Conservation (phyloP, 2,113 vertebrate genomes). For the Cyprinodon tularosa region DNA sequence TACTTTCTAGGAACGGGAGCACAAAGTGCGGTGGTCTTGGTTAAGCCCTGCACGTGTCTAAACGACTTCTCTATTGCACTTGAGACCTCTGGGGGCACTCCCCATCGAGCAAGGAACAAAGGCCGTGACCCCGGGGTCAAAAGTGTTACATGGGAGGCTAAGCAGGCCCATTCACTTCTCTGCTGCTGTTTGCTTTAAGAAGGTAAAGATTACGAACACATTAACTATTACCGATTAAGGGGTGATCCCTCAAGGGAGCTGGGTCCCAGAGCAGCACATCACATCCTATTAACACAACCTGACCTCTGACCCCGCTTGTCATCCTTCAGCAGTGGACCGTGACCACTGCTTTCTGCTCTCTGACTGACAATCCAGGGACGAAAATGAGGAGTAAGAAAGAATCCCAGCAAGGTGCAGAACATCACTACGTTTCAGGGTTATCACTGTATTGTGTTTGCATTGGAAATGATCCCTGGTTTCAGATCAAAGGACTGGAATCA, state of each 20-base stretch:
- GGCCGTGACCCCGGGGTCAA: slow-evolving; percentile 88
- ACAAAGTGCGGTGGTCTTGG: slow-evolving; percentile 65
- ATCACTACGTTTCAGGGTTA: not conserved
- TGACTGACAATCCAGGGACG: slow-evolving; percentile 8
- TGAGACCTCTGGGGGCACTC: slow-evolving; percentile 87
- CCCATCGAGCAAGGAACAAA: slow-evolving; percentile 87
- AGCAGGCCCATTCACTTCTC: slow-evolving; percentile 82
- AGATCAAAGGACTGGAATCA: not conserved
- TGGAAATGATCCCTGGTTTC: not conserved
- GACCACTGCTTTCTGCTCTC: slow-evolving; percentile 58
- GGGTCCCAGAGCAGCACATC: slow-evolving; percentile 76
- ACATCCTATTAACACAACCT: slow-evolving; percentile 76
- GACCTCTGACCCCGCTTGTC: slow-evolving; percentile 73
- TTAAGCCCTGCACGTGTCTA: slow-evolving; percentile 85
- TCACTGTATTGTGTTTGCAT: not conserved
- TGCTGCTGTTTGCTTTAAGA: slow-evolving; percentile 91
- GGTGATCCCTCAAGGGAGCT: slow-evolving; percentile 84
- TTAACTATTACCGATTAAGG: slow-evolving; percentile 91
- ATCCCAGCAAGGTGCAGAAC: slow-evolving; percentile 48
- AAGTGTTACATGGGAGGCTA: slow-evolving; percentile 86
- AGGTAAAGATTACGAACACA: slow-evolving; percentile 93
- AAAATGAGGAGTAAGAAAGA: not conserved
- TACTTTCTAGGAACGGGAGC: slow-evolving; percentile 43
- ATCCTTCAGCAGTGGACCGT: slow-evolving; percentile 62
- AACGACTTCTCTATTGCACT: slow-evolving; percentile 90